Evolutionary conservation across 53 echinoderm and acorn worm genomes (phyloP), one percentile per base, ranked within the genome.

Genomic region (Pentamera pediparva): DNA sequence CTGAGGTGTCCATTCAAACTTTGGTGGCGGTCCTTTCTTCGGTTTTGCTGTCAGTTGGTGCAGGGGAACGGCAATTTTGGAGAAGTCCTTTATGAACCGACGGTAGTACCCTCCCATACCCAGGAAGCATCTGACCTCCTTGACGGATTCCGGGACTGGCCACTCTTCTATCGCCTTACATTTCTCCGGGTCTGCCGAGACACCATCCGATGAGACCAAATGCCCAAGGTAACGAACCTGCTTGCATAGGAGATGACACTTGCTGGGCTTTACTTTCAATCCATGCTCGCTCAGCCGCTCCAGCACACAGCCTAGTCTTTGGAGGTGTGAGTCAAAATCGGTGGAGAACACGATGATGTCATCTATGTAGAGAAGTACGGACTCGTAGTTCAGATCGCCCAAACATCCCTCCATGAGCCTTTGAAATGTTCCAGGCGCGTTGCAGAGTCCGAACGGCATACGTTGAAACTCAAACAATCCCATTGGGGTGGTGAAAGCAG

Each of bases 51-150:
- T 36, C 36, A 64, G 24, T 0, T 24, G 58, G 34, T 75, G 77
- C 56, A 83, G 53, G 5, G 87, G 88, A 19, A 21, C 79, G 41
- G 83, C 88, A 24, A 83, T 74, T 12, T 37, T 50, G 7, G 89
- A 59, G 20, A 75, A 89, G n/a, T 61, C 64, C 12, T 34, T 30
- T 1, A 89, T 43, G 27, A 89, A 85, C 20, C 81, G 80, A 18
- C 84, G 31, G 51, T 78, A 89, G 50, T 76, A 89, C 4, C 89
- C 84, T 4, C 84, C 71, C 27, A 89, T 76, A 10, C 84, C 84
- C 17, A 84, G 71, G 60, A 84, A 87, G 2, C 62, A 41, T 22
- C 89, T 56, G 2, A 84, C 69, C 22, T 89, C 78, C 18, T 48
- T 43, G 9, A 84, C 77, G 1, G 80, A 79, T 4, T 37, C 37